These are phyloP conservation scores for Drosophila diplacantha DNA, from an alignment of 2,888 invertebrate species.

Conservation along the genomic window DNA sequence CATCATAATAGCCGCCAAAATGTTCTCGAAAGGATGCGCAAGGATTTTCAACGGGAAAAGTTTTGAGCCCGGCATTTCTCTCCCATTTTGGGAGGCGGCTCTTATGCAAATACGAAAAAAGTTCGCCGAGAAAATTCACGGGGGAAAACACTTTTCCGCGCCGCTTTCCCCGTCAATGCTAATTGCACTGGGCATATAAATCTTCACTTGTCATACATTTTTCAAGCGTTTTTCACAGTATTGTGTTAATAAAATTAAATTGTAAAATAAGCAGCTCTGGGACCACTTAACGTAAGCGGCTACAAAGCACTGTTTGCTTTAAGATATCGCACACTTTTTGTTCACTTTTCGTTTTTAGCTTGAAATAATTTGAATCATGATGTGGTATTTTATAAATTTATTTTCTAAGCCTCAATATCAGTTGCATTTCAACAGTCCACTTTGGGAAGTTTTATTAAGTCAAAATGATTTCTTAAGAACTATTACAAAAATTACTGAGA, in stretches of 20 bases:
- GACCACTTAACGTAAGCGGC: constrained; percentile 17
- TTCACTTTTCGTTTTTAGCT: neutral
- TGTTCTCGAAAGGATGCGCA: constrained; percentile 23
- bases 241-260: constrained; percentile 51
- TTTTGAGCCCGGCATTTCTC: constrained; percentile 10
- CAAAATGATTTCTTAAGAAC: neutral
- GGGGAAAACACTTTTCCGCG: constrained; percentile 33
- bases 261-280: constrained; percentile 17
- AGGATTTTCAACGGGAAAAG: constrained; percentile 29
- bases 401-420: neutral
- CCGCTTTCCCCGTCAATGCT: constrained; percentile 37
- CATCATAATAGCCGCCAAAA: constrained; percentile 45
- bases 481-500: neutral
- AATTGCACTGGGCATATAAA: constrained; percentile 41
- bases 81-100: neutral
- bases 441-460: neutral
- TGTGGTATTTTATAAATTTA: neutral
- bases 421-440: too few species aligned
- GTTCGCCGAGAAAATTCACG: constrained; percentile 27
- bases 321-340: neutral
- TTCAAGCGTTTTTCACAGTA: constrained; percentile 33
- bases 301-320: neutral
- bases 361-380: neutral
- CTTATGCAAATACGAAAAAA: constrained; percentile 21
- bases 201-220: constrained; percentile 49